Base-by-base conservation (phyloP, 2,113 vertebrate genomes). In the Notiomystis cincta region DNA sequence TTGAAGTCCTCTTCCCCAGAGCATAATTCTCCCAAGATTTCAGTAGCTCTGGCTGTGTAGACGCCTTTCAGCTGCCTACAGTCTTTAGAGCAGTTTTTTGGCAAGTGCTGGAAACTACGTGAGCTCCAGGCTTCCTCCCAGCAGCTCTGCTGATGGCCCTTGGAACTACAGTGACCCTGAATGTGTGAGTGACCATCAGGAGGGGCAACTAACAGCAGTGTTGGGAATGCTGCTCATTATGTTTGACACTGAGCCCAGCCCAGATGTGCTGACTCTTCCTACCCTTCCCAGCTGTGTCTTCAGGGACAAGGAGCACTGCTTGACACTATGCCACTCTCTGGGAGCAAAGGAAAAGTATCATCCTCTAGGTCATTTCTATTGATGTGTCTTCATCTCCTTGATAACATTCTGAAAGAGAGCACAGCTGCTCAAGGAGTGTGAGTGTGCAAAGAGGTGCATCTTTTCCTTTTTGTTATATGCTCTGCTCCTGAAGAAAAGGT, bases 91-190 rank as follows among this genome's bases (percentile, higher is more conserved):
- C 22, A 28, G 17, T 27, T 61, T 38, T 44, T 42, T 19, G 16
- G 18, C 0, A 0, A 45, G 28, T 11, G 5, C 57, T 72, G 38
- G 8, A 53, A 76, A 28, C 27, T 16, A 11, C 1, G 0, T 35
- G 28, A 71, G 7, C 10, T 61, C 19, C 73, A 48, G 45, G n/a
- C 51, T 66, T 33, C 9, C 35, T 70, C 20, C 15, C 18, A 23
- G 40, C 35, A 70, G 38, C 21, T 58, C n/a, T 81, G 31, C 44
- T 1, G 10, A 8, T 0, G 5, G 10, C 20, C 25, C 2, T 0
- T 44, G 51, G 31, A 82, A 42, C n/a, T 25, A 14, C 31, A 50
- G 3, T 3, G 13, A 24, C 18, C 18, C 15, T 10, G 24, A 62
- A 67, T 0, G 15, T 42, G 40, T 17, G 23, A 14, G 21, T 48